These are phyloP conservation scores for Picus viridis DNA, from an alignment of 2,797 vertebrate species.

Conservation along the genomic window DNA sequence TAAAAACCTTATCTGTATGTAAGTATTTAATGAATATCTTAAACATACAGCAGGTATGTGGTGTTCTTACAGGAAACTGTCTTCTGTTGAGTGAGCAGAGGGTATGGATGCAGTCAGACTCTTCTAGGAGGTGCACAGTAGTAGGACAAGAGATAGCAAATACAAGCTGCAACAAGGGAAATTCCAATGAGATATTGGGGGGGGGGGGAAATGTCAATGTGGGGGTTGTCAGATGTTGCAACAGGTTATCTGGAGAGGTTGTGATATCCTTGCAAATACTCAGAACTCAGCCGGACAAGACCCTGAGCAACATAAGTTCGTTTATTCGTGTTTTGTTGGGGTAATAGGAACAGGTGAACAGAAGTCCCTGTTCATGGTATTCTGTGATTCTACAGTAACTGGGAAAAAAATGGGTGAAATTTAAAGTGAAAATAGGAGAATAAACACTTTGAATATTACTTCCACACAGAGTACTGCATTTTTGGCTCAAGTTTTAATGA, in stretches of 20 bases:
- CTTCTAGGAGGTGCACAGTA: not conserved
- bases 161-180: not conserved
- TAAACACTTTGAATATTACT: not conserved
- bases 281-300: not conserved
- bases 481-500: not conserved
- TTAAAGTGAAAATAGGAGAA: not conserved
- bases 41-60: not conserved
- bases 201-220: accelerated
- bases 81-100: not conserved
- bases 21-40: not conserved
- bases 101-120: not conserved
- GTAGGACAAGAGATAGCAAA: not conserved
- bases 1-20: not conserved
- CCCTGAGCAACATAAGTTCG: not conserved
- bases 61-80: not conserved
- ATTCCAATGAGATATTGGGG: not conserved
- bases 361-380: not conserved
- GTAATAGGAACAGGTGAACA: not conserved
- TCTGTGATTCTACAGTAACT: not conserved
- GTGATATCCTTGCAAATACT: not conserved
- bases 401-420: not conserved
- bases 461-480: not conserved
- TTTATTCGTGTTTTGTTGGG: not conserved
- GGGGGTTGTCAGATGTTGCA: not conserved
- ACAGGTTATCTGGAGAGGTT: not conserved